These are phyloP conservation scores for Ascidia mentula DNA, from an alignment of 23 tunicate genomes.

Conservation along the genomic window DNA sequence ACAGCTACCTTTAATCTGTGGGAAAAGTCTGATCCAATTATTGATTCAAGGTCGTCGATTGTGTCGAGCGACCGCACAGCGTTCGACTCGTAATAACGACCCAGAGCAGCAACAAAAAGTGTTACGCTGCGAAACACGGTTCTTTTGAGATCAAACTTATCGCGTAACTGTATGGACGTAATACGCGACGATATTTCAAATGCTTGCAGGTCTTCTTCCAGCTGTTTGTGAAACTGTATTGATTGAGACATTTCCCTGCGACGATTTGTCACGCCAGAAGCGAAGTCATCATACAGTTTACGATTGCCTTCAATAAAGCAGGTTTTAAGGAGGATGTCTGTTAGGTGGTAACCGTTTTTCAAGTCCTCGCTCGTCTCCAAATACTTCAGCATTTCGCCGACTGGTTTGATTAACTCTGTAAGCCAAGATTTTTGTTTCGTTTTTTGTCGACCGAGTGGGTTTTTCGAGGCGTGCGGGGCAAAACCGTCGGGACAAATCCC, in stretches of 20 bases:
- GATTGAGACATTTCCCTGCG: no score
- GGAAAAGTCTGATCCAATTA: neutral
- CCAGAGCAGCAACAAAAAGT: constrained; percentile 19
- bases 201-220: neutral
- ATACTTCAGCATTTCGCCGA: constrained; percentile 28
- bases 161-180: neutral
- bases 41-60: constrained; percentile 6
- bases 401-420: constrained; percentile 49
- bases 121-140: constrained; percentile 18
- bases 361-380: neutral
- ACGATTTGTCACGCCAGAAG: neutral
- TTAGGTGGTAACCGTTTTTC: neutral
- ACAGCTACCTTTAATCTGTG: constrained; percentile 14
- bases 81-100: neutral
- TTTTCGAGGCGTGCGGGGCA: constrained; percentile 50
- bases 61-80: constrained; percentile 5
- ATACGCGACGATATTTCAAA: constrained; percentile 11
- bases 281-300: neutral
- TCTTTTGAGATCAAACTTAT: constrained; percentile 17
- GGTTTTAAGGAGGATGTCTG: neutral
- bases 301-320: neutral
- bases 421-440: neutral
- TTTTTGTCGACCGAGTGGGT: constrained; percentile 34
- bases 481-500: constrained; percentile 55
- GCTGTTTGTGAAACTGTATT: neutral